Base-by-base conservation (phyloP, 1,140 invertebrate genomes). In the Andricus grossulariae region DNA sequence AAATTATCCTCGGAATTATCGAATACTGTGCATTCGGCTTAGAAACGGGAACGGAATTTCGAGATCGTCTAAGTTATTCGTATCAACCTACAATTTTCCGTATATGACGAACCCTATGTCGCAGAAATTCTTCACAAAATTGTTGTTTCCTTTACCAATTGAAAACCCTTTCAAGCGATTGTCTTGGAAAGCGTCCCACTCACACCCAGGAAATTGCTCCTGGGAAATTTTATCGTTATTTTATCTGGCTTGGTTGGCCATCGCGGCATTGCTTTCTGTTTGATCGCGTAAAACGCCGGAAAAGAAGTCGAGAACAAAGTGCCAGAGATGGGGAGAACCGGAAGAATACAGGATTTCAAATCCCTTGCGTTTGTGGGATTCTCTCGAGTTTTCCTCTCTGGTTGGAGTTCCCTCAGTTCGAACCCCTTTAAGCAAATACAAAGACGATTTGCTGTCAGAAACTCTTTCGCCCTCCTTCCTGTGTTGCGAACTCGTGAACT, bases 1-100 rank as follows among this genome's bases (percentile, higher is more conserved):
- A 77, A 86, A 86, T 86, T 86, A 86, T 80, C 82, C 80, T 70
- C 74, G 72, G 83, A 84, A 86, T 86, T 86, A 86, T 86, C 83
- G 79, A 71, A 72, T 75, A 73, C 15, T 39, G 13, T 19, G 18
- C n/a, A 39, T 39, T 55, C 32, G 25, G 11, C 50, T 21, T 73
- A 5, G 32, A 73, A 73, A 73, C 15, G 21, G 52, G 52, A 16
- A 21, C 25, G 50, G 32, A 73, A 52, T n/a, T 52, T 52, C 50
- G 16, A 16, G 32, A 66, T 66, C 60, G 60, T 45, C 39, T 66
- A 66, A 21, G 60, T 39, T 16, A 66, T 66, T 66, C 25, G 39
- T 66, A 66, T 39, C 60, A 57, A 57, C 5, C 55, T 25, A 25
- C 18, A 1, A 66, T 39, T 45, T 45, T 45, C 10, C 39, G 10